A percentile compares a stretch with the other conserved stretches of the same genome.
These are phyloP conservation scores for Crotophaga sulcirostris DNA, from an alignment of 2,113 vertebrate species.

Conservation along the genomic window DNA sequence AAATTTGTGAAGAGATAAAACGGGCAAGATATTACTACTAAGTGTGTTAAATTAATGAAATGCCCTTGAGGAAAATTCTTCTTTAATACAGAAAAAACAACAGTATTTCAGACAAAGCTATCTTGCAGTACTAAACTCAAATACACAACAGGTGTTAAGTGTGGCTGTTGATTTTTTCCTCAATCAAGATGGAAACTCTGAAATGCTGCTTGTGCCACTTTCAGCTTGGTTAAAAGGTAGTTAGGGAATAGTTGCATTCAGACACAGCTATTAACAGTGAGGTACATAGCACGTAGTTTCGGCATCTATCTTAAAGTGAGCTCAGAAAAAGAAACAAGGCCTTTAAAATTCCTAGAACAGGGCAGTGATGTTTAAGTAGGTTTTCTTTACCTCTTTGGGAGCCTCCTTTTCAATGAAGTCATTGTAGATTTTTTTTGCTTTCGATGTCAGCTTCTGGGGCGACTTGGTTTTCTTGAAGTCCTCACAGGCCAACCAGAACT, in stretches of 20 bases:
- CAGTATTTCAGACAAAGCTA: neutral
- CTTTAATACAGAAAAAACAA: neutral
- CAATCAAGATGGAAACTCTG: neutral
- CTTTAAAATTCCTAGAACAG: neutral
- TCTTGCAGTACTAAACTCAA: neutral
- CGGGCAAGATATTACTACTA: neutral
- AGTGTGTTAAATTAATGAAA: neutral
- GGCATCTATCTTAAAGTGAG: neutral
- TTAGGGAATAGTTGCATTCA: neutral
- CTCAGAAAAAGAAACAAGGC: neutral
- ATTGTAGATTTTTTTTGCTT: conserved; percentile 86
- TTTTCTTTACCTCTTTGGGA: conserved; percentile 87
- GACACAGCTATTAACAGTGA: neutral
- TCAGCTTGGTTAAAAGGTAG: neutral
- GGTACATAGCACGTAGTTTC: neutral
- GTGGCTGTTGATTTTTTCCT: neutral
- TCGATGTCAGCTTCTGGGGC: conserved; percentile 76
- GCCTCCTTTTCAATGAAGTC: conserved; percentile 89
- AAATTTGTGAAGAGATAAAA: neutral
- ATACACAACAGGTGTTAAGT: neutral
- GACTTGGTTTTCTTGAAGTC: conserved; percentile 87
- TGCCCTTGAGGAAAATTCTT: neutral
- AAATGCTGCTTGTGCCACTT: neutral
- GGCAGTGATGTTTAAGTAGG: neutral
- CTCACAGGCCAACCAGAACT: conserved; percentile 91